Evolutionary conservation across 2,888 invertebrate genomes (phyloP), one percentile per base, ranked within the genome.

Genomic region (Caenorhabditis sp.): DNA sequence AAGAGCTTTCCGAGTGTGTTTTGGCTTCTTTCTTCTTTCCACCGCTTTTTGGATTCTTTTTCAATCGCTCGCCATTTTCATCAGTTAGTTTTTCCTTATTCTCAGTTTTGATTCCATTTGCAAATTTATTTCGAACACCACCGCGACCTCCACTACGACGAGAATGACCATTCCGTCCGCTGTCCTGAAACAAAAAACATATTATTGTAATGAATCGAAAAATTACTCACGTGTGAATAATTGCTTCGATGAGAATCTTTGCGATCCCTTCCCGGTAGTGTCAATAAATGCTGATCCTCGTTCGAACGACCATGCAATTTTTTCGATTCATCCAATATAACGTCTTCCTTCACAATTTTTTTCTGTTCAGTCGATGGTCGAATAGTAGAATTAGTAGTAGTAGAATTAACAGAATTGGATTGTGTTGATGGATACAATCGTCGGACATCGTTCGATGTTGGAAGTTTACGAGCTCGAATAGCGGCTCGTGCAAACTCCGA

Each of bases 391-490:
- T 43, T 43, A 43, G 17, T 43, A 43, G 43, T 43, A 43, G 43
- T 43, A 43, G 43, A 43, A 43, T 43, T 43, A 43, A 17, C 17
- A 43, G 43, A 43, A 43, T 43, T 43, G 14, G 43, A 43, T 43
- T 43, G 43, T 43, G 43, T 17, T 12, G 43, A 17, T 23, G 23
- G 55, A 55, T 55, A 62, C 55, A 72, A 43, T 54, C 61, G 51
- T 58, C 81, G 63, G 5, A 81, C 81, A 49, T 81, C 81, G 55
- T 79, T 81, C 21, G 76, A 74, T 14, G 73, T 67, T 3, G 70
- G 70, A 26, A 66, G 72, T 31, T 78, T 73, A 36, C 77, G 76
- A 55, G 81, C 81, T 24, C 77, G 65, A 53, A 79, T 60, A 3
- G 77, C 75, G 19, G 73, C 78, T 1, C 80, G 69, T 3, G 79